Conservation (phyloP, 2,888 invertebrate species). For the Cremastinae sp. region DNA sequence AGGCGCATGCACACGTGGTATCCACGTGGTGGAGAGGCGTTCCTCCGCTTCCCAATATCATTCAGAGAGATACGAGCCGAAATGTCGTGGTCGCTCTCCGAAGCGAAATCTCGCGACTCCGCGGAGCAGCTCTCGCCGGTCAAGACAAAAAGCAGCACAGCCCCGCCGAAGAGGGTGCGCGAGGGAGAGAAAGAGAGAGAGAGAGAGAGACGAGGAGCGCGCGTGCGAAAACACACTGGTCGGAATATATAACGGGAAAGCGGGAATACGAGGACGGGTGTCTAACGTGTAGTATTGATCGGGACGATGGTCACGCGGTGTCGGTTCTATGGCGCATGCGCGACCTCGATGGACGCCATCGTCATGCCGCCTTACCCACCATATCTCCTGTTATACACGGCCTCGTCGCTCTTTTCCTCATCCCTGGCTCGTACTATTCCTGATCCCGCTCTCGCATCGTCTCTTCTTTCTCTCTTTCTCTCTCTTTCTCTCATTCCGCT, state of each 20-base stretch:
- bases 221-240: neutral
- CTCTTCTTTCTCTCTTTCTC: slow-evolving; percentile 28
- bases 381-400: slow-evolving; percentile 78
- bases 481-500: slow-evolving; percentile 37
- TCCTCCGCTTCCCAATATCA: slow-evolving; percentile 79
- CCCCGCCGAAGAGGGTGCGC: slow-evolving; percentile 57
- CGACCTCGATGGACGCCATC: slow-evolving; percentile 80
- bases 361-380: slow-evolving; percentile 80
- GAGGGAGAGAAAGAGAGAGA: slow-evolving; percentile 31
- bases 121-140: slow-evolving; percentile 54
- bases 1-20: slow-evolving; percentile 78
- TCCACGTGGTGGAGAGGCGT: slow-evolving; percentile 78
- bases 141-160: too few relatives aligned
- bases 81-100: slow-evolving; percentile 79
- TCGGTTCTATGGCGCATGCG: slow-evolving; percentile 81
- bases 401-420: slow-evolving; percentile 68
- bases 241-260: slow-evolving; percentile 31
- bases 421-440: slow-evolving; percentile 54
- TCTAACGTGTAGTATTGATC: slow-evolving; percentile 60
- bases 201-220: neutral
- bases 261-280: slow-evolving; percentile 50
- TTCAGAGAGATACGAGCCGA: slow-evolving; percentile 79
- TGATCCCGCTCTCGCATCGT: slow-evolving; percentile 16
- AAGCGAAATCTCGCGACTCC: slow-evolving; percentile 78
- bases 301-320: slow-evolving; percentile 69